Evolutionary conservation across 2,113 vertebrate species (phyloP).

Genomic region (Clarias macrocephalus): DNA sequence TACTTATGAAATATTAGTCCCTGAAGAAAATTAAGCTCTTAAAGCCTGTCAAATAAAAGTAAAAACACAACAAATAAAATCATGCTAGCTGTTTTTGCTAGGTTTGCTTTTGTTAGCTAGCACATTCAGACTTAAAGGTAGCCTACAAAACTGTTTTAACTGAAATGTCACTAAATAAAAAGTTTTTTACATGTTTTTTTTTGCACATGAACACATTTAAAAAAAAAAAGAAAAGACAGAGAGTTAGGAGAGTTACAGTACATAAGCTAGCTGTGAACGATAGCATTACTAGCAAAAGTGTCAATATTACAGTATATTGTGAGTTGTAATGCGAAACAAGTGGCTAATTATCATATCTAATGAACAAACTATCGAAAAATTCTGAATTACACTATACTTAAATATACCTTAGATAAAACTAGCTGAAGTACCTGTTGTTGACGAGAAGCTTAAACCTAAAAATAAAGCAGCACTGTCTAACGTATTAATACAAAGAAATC

Average conservation of each 20-base stretch:
- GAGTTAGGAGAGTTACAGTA: background rate
- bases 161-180: no score
- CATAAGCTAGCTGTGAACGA: background rate
- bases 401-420: no score
- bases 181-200: background rate
- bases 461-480: no score
- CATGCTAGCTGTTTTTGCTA: background rate
- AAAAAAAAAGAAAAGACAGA: background rate
- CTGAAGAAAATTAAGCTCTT: background rate
- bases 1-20: background rate
- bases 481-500: no score
- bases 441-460: no score
- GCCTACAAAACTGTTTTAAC: no score
- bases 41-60: background rate
- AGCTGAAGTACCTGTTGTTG: no score
- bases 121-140: background rate
- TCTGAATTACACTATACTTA: no score
- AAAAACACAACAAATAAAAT: background rate
- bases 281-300: background rate
- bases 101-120: background rate
- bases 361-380: no score
- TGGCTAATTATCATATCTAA: no score
- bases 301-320: no score
- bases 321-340: no score
- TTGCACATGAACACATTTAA: background rate